Conservation (phyloP, 2,113 vertebrate genomes). For the Colaptes auratus region DNA sequence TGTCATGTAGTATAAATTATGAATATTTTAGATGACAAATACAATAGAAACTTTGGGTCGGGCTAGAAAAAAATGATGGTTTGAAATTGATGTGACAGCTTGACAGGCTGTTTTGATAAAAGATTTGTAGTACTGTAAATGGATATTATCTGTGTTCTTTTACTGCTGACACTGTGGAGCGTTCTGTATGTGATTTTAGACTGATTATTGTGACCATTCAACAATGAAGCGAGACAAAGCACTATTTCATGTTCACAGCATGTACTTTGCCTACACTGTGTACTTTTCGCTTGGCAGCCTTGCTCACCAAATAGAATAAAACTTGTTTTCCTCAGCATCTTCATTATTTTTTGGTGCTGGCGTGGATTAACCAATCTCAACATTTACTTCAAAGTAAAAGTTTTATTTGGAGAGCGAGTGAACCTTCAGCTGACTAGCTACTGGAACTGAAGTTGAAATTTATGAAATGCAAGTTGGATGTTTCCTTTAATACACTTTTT, state of each 20-base stretch:
- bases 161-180: constrained; percentile 9
- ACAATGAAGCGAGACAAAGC: constrained; percentile 2
- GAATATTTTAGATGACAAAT: constrained; percentile 11
- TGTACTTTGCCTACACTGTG: neutral
- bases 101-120: constrained; percentile 38
- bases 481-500: neutral
- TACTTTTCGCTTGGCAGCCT: neutral
- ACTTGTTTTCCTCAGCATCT: neutral
- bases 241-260: neutral
- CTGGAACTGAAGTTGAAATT: neutral
- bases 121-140: constrained; percentile 28
- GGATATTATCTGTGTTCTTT: constrained; percentile 43
- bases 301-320: neutral
- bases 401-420: neutral
- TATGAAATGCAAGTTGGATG: neutral
- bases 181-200: constrained; percentile 33
- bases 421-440: neutral
- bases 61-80: neutral
- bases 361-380: neutral
- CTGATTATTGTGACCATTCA: constrained; percentile 13
- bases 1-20: neutral
- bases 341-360: neutral
- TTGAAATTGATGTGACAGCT: constrained; percentile 29
- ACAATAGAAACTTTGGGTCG: neutral
- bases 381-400: neutral